phyloP scores from a whole-genome alignment of 2,888 invertebrate species.

The Cheilosia impressa region DNA sequence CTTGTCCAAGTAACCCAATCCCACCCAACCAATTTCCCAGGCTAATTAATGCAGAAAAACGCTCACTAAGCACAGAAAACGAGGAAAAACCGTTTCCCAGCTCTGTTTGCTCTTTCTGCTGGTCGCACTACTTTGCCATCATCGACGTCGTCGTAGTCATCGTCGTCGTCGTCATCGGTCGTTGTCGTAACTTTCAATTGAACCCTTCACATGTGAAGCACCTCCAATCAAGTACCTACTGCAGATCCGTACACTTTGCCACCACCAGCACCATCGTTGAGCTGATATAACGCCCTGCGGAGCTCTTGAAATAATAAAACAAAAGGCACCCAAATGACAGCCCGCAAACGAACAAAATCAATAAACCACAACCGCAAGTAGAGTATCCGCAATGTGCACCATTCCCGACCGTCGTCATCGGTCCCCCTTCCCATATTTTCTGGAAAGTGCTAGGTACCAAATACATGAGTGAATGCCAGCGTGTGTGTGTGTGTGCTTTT shows the following conservation, averaged over 20 bases:
- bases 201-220: constrained; percentile 71
- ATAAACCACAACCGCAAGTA: constrained; percentile 60
- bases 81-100: constrained; percentile 1
- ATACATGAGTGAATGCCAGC: constrained; percentile 3
- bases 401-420: background rate
- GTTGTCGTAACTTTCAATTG: constrained; percentile 62
- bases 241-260: constrained; percentile 51
- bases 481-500: constrained; percentile 6
- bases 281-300: constrained; percentile 54
- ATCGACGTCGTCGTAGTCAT: background rate
- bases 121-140: background rate
- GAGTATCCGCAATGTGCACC: constrained; percentile 72
- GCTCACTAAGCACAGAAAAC: constrained; percentile 34
- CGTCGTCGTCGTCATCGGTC: background rate
- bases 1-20: constrained; percentile 16
- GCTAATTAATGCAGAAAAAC: constrained; percentile 68
- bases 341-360: constrained; percentile 71
- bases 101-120: constrained; percentile 30
- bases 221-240: constrained; percentile 57
- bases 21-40: constrained; percentile 32
- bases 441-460: constrained; percentile 12
- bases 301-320: constrained; percentile 70
- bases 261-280: constrained; percentile 16
- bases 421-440: background rate
- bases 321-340: constrained; percentile 73